These are phyloP conservation scores for Sminthurinus aureus DNA, from an alignment of 2,888 invertebrate species.

Conservation along the genomic window DNA sequence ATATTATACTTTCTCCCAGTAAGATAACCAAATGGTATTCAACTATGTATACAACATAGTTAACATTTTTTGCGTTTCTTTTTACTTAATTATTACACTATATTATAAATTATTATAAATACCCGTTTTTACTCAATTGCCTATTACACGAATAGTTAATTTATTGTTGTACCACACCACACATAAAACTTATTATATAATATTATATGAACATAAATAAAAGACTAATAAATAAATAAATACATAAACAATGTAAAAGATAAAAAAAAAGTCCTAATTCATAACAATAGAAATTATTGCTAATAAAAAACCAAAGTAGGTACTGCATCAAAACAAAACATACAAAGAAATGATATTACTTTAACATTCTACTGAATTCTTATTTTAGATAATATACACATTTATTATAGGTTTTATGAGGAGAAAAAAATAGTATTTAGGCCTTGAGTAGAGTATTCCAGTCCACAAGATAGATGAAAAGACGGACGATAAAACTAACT, in stretches of 20 bases:
- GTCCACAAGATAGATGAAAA: constrained; percentile 36
- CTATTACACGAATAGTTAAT: not conserved
- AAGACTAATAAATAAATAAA: not conserved
- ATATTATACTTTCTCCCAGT: not conserved
- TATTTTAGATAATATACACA: too few relatives aligned
- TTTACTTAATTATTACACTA: not conserved
- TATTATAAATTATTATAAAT: too few relatives aligned
- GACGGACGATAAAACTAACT: constrained; percentile 29
- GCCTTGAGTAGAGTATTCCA: constrained; percentile 40
- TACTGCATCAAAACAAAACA: too few relatives aligned
- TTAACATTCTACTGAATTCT: too few relatives aligned
- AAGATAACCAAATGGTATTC: not conserved
- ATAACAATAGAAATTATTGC: too few relatives aligned
- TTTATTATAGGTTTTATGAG: not conserved
- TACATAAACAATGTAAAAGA: not conserved
- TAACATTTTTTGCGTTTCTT: too few relatives aligned
- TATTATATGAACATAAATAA: not conserved
- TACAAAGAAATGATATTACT: too few relatives aligned
- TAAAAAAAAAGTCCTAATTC: not conserved
- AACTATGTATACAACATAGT: not conserved
- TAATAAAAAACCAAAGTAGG: not conserved
- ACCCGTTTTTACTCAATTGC: too few relatives aligned
- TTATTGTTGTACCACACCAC: not conserved
- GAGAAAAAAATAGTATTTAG: not conserved
- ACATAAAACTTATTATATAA: not conserved